phyloP scores from a whole-genome alignment of 2,888 invertebrate genomes.

The Hirtodrosophila alboralis region DNA sequence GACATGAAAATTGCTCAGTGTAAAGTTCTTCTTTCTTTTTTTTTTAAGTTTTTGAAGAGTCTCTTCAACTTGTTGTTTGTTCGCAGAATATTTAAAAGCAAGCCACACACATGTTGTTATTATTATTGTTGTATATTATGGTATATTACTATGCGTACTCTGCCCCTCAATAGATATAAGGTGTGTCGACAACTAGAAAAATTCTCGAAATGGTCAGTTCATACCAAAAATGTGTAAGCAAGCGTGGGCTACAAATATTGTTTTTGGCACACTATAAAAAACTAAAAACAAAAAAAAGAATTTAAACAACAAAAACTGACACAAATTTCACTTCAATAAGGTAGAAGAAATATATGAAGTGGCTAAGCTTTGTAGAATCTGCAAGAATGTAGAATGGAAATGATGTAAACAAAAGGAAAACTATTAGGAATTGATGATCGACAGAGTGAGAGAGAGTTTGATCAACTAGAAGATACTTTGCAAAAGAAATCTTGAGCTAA shows the following conservation, averaged over 20 bases:
- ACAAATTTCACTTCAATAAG: constrained; percentile 55
- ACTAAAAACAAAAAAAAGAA: constrained; percentile 4
- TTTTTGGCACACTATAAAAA: constrained; percentile 45
- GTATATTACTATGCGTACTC: not conserved
- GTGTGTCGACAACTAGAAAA: too few relatives aligned
- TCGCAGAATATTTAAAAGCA: constrained; percentile 64
- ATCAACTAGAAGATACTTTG: not conserved
- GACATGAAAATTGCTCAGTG: constrained; percentile 74
- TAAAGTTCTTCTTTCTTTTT: constrained; percentile 41
- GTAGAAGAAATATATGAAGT: constrained; percentile 37
- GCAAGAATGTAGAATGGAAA: not conserved
- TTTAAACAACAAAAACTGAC: constrained; percentile 33
- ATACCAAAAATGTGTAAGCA: constrained; percentile 41
- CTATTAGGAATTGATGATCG: constrained; percentile 5
- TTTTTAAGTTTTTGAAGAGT: too few relatives aligned
- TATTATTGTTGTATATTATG: too few relatives aligned
- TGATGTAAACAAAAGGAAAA: constrained; percentile 6
- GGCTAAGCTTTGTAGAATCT: constrained; percentile 16
- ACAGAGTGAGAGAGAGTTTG: too few relatives aligned
- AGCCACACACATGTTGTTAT: constrained; percentile 66
- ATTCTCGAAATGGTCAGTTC: constrained; percentile 34
- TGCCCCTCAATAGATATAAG: constrained; percentile 38
- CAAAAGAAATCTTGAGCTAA: too few relatives aligned
- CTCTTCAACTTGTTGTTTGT: constrained; percentile 36
- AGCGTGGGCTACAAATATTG: constrained; percentile 57